Conservation (phyloP, 2,797 vertebrate genomes). For the Naso thynnoides region DNA sequence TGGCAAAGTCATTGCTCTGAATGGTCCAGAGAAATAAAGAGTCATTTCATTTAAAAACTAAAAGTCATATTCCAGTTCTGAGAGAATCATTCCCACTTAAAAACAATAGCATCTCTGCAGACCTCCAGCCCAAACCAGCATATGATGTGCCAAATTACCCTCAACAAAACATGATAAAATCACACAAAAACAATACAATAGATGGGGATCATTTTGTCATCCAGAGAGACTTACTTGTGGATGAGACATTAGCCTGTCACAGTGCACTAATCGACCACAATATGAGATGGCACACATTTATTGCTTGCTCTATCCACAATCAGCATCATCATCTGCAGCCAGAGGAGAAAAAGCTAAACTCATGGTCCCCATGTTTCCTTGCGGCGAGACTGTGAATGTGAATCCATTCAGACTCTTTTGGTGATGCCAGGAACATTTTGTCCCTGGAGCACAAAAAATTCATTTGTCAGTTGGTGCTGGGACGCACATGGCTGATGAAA, state of each 20-base stretch:
- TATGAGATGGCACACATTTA: slow-evolving; percentile 27
- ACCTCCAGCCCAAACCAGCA: slow-evolving; percentile 23
- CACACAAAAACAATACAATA: slow-evolving; percentile 26
- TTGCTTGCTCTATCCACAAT: slow-evolving; percentile 21
- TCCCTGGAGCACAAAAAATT: slow-evolving; percentile 63
- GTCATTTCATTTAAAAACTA: not conserved
- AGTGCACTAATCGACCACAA: slow-evolving; percentile 22
- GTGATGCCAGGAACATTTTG: slow-evolving; percentile 76
- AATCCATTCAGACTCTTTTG: slow-evolving; percentile 49
- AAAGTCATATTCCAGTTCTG: slow-evolving; percentile 8
- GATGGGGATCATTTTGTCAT: slow-evolving; percentile 16
- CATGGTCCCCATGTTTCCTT: slow-evolving; percentile 18
- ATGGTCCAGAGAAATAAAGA: slow-evolving; percentile 3
- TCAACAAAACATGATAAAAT: slow-evolving; percentile 38
- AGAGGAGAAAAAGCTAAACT: slow-evolving; percentile 29
- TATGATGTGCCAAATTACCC: slow-evolving; percentile 18
- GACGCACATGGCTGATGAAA: slow-evolving; percentile 58
- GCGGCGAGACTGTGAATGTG: slow-evolving; percentile 43
- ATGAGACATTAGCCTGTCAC: slow-evolving; percentile 27
- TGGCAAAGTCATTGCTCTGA: not conserved
- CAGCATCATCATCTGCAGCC: slow-evolving; percentile 24
- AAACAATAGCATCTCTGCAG: slow-evolving; percentile 24
- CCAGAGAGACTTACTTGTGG: slow-evolving; percentile 13
- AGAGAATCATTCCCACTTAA: slow-evolving; percentile 1
- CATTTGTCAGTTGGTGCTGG: slow-evolving; percentile 57